These are phyloP conservation scores for Polypterus senegalus DNA, from an alignment of 2,113 vertebrate species.

Conservation along the genomic window DNA sequence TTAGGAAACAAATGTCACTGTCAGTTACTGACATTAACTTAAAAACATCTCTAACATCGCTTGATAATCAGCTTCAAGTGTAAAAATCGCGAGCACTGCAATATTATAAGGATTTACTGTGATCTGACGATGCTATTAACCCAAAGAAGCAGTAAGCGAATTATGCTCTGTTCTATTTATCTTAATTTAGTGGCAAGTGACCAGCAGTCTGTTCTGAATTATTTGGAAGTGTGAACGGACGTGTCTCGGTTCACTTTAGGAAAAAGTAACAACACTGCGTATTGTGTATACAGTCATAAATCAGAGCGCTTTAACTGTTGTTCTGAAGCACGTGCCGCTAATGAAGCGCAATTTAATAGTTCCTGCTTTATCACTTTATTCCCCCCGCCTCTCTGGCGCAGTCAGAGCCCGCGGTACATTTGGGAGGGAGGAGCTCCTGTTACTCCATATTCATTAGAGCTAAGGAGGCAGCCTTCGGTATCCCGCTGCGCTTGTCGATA, in stretches of 20 bases:
- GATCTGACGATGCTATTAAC: too few relatives aligned
- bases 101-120: too few relatives aligned
- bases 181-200: neutral
- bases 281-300: slow-evolving; percentile 5
- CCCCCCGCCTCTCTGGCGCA: too few relatives aligned
- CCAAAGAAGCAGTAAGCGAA: too few relatives aligned
- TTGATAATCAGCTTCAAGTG: too few relatives aligned
- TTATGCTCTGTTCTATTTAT: neutral
- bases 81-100: too few relatives aligned
- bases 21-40: too few relatives aligned
- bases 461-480: slow-evolving; percentile 54
- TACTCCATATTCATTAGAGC: slow-evolving; percentile 65
- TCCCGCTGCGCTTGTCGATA: slow-evolving; percentile 59
- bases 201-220: neutral
- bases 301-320: too few relatives aligned
- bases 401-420: too few relatives aligned
- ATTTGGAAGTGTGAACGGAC: neutral
- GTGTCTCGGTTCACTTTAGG: neutral
- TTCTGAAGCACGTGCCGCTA: slow-evolving; percentile 22
- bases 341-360: slow-evolving; percentile 30
- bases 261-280: too few relatives aligned
- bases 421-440: slow-evolving; percentile 62
- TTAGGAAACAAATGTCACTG: too few relatives aligned
- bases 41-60: too few relatives aligned
- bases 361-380: slow-evolving; percentile 15